Conservation (phyloP, 2,888 invertebrate species). For the Brachylomia viminalis region DNA sequence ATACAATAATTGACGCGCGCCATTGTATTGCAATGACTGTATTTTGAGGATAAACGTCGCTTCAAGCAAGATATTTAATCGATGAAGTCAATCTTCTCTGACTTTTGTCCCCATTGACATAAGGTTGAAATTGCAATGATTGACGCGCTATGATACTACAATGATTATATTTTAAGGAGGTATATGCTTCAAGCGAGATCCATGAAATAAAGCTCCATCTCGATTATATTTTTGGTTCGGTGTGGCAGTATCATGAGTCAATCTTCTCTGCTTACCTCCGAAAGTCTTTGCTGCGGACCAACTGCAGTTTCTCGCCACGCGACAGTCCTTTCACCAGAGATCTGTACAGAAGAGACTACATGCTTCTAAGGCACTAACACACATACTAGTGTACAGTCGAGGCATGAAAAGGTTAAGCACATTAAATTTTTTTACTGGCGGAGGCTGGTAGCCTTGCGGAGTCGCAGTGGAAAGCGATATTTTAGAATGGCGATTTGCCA, state of each 20-base stretch:
- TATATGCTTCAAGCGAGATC: too few species aligned
- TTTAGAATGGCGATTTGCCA: too few species aligned
- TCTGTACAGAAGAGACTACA: conserved; percentile 50
- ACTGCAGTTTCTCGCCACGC: conserved; percentile 18
- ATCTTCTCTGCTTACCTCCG: too few species aligned
- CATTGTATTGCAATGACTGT: background rate
- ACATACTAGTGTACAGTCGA: conserved; percentile 13
- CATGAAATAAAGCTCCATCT: too few species aligned
- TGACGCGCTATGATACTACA: background rate
- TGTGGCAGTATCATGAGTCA: too few species aligned
- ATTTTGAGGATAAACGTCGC: background rate
- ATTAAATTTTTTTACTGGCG: too few species aligned
- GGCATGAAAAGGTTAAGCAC: too few species aligned
- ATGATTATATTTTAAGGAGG: background rate
- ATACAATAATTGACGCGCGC: background rate
- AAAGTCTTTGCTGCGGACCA: conserved; percentile 28
- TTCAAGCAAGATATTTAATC: background rate
- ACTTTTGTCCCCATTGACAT: background rate
- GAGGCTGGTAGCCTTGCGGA: too few species aligned
- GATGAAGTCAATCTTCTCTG: background rate
- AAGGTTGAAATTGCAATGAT: background rate
- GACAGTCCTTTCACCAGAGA: conserved; percentile 36
- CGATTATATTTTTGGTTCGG: too few species aligned
- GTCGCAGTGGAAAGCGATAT: too few species aligned
- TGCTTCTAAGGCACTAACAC: conserved; percentile 35